Conservation (phyloP, 1,140 invertebrate genomes). For the Eumeta japonica region DNA sequence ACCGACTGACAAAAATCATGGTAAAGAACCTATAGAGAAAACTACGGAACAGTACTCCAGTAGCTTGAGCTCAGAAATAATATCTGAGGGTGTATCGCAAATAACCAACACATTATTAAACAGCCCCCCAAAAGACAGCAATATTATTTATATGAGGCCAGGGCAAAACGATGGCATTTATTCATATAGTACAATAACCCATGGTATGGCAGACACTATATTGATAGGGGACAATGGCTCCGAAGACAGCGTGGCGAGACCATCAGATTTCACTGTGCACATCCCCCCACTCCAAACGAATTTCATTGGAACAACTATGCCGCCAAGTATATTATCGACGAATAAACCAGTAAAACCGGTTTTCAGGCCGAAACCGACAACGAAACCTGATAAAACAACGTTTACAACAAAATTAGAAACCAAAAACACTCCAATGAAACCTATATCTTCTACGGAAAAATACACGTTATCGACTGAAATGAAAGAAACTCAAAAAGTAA, state of each 20-base stretch:
- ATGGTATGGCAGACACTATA: conserved; percentile 65
- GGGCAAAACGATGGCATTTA: conserved; percentile 40
- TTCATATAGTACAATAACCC: conserved; percentile 58
- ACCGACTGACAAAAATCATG: conserved; percentile 21
- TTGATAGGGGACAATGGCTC: conserved; percentile 65
- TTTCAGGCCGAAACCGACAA: conserved; percentile 49
- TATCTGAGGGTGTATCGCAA: conserved; percentile 51
- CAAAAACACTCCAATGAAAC: not conserved
- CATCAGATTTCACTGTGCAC: conserved; percentile 61
- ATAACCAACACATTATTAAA: conserved; percentile 55
- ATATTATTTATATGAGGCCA: conserved; percentile 41
- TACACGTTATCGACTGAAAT: conserved; percentile 38
- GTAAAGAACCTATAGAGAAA: conserved; percentile 32
- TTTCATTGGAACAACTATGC: conserved; percentile 29
- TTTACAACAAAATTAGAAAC: not conserved
- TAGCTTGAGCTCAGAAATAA: conserved; percentile 31
- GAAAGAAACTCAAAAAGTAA: conserved; percentile 36
- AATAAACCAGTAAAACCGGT: conserved; percentile 41
- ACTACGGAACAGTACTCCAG: conserved; percentile 35
- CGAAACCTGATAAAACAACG: conserved; percentile 14
- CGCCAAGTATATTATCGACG: conserved; percentile 34
- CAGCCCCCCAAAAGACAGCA: conserved; percentile 38
- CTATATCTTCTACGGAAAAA: conserved; percentile 29
- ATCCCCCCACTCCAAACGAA: conserved; percentile 53
- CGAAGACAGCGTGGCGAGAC: conserved; percentile 59